phyloP scores from a whole-genome alignment of 35 echinoderm and acorn worm genomes.

The Diadema setosum region DNA sequence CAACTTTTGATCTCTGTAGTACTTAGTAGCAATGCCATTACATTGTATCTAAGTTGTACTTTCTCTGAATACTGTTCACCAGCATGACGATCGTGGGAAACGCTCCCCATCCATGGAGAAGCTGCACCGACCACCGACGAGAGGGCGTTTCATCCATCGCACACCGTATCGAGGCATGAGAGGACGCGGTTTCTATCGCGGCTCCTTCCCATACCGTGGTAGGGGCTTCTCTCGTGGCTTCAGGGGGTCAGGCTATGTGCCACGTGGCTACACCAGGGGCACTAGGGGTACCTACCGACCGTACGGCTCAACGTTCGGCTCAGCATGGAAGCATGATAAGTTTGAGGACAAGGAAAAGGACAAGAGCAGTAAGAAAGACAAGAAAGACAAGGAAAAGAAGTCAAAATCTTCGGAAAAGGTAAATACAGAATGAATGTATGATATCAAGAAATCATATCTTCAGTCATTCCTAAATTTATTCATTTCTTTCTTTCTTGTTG shows the following conservation, averaged over 20 bases:
- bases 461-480: too few relatives aligned
- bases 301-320: neutral
- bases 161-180: neutral
- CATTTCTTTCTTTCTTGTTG: too few relatives aligned
- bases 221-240: neutral
- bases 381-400: conserved; percentile 10
- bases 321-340: neutral
- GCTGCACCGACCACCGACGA: neutral
- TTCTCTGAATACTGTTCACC: neutral
- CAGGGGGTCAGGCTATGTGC: too few relatives aligned
- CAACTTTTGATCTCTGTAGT: too few relatives aligned
- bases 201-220: neutral
- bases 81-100: conserved; percentile 14
- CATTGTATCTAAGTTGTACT: too few relatives aligned
- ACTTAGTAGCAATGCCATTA: too few relatives aligned
- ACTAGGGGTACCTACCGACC: too few relatives aligned
- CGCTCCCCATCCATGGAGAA: neutral
- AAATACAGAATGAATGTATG: too few relatives aligned
- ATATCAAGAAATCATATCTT: too few relatives aligned
- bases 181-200: neutral
- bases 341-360: neutral
- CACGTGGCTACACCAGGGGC: too few relatives aligned
- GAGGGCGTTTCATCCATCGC: neutral
- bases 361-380: neutral
- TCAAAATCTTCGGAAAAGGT: neutral